Evolutionary conservation across 2,797 vertebrate species (phyloP), one percentile per base, ranked within the genome.

Genomic region (Etheostoma perlongum): DNA sequence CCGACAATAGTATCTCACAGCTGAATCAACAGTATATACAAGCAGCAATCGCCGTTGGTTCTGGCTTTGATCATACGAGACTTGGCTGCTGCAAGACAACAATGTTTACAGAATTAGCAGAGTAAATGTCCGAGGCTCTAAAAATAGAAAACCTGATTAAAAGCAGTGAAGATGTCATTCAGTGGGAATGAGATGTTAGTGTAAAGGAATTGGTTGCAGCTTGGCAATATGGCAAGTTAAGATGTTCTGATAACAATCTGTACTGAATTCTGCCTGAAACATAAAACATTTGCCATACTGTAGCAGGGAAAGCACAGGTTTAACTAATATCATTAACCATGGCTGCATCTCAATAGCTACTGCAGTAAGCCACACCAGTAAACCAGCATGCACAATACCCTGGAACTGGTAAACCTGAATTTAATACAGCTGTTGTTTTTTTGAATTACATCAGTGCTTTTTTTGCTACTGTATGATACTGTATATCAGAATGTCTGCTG

Each of bases 11-110:
- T 89, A 92, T 93, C 91, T 87, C 86, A 84, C 91, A 86, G 89
- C 92, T 94, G 92, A 94, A 93, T 94, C 93, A 94, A 94, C 94
- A 94, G 81, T 83, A 90, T 86, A 83, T 87, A 85, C 81, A 86
- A 85, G 84, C 85, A 83, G 84, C 86, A 63, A 88, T 88, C 58
- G 72, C 73, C 83, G 65, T 81, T 82, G 81, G 81, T 83, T 76
- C 73, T 79, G 67, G 85, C 91, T 94, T 92, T 92, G 90, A 94
- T 93, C 91, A 79, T 49, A 73, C 65, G 61, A 87, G 72, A 88
- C 84, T 84, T 88, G 82, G 79, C 90, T 79, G 81, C 88, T 67
- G 75, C 72, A 68, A 86, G 79, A 88, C 90, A 86, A 86, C 84
- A 70, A 64, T 84, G 84, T 90, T 90, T 87, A 89, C 87, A 90